Conservation (phyloP, 2,113 vertebrate genomes). For the Lathamus discolor region DNA sequence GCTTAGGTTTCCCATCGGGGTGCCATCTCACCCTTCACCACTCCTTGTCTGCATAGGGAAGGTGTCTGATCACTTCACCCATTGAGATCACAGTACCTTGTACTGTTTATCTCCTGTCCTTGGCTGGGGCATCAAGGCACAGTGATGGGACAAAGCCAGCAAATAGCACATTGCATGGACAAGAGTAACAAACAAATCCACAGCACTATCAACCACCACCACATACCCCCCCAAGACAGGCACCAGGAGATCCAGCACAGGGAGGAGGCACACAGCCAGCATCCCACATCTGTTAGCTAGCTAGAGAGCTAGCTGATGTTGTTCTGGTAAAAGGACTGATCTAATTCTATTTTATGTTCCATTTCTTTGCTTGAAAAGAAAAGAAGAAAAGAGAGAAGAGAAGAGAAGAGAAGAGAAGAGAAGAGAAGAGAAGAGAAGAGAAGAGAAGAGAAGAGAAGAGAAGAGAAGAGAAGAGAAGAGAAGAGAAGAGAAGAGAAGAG, state of each 20-base stretch:
- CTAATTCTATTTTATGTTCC: not conserved
- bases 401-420: too few species aligned
- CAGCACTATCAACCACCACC: not conserved
- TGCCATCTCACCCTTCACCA: not conserved
- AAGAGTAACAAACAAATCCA: not conserved
- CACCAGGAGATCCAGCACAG: accelerated
- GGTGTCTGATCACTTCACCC: not conserved
- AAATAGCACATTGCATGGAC: not conserved
- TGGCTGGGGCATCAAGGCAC: not conserved
- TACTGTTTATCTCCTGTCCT: not conserved
- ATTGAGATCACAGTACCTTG: accelerated
- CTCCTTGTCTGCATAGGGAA: not conserved
- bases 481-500: too few species aligned
- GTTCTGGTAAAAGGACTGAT: not conserved
- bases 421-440: too few species aligned
- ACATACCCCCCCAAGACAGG: not conserved
- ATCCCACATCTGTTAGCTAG: not conserved
- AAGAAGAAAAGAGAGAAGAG: too few species aligned
- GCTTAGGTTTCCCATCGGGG: not conserved
- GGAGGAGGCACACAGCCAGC: not conserved
- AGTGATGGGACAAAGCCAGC: not conserved
- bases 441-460: too few species aligned
- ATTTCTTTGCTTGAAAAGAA: not conserved
- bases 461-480: not conserved
- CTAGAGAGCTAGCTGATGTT: not conserved